phyloP scores from a whole-genome alignment of 2,113 vertebrate species.

The Salvator merianae region DNA sequence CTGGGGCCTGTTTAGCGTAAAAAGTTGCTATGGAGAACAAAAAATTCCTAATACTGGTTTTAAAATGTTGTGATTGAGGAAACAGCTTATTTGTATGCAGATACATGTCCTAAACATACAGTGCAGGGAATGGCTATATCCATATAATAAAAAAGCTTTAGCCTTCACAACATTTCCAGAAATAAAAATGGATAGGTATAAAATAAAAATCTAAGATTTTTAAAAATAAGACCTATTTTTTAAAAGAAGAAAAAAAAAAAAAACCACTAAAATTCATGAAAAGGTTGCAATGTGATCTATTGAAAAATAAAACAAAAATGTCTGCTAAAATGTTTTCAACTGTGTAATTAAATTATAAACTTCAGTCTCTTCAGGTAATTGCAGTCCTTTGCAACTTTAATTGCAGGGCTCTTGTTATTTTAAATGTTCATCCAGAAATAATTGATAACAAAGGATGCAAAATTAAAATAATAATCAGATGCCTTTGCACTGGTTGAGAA shows the following conservation, averaged over 20 bases:
- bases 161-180: background rate
- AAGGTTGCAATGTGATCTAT: background rate
- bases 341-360: background rate
- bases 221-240: too few species aligned
- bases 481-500: background rate
- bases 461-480: background rate
- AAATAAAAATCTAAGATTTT: background rate
- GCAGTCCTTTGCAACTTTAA: background rate
- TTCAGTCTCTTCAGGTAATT: background rate
- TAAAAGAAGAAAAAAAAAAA: too few species aligned
- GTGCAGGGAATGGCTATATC: background rate
- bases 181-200: background rate
- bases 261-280: background rate
- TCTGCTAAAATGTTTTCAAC: background rate
- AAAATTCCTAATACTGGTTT: background rate
- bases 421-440: conserved; percentile 2
- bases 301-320: too few species aligned
- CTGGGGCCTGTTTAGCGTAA: too few species aligned
- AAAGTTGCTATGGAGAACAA: too few species aligned
- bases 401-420: background rate
- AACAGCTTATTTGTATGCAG: background rate
- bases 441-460: background rate
- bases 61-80: background rate
- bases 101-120: background rate
- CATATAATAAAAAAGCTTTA: background rate